phyloP scores from a whole-genome alignment of 2,888 invertebrate species.

The Pogonocherus hispidulus region DNA sequence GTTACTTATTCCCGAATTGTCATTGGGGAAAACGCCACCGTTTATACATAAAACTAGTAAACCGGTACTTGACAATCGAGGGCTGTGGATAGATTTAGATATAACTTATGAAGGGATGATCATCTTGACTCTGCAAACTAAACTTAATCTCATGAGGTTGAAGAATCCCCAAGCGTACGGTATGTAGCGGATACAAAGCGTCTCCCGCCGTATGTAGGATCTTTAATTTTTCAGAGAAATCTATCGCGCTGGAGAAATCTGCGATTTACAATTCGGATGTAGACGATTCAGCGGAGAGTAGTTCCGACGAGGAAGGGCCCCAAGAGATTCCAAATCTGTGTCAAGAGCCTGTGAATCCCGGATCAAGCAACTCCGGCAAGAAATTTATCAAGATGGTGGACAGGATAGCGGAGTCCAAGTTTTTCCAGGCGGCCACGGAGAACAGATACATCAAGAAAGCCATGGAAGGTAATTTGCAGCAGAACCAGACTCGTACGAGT shows the following conservation, averaged over 20 bases:
- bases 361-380: conserved; percentile 68
- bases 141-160: conserved; percentile 85
- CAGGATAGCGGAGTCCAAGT: conserved; percentile 86
- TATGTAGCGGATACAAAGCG: conserved; percentile 41
- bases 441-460: conserved; percentile 88
- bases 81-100: conserved; percentile 91
- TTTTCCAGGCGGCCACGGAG: conserved; percentile 91
- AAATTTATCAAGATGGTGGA: conserved; percentile 88
- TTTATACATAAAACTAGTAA: conserved; percentile 74
- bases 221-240: conserved; percentile 47
- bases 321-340: conserved; percentile 46
- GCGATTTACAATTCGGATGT: conserved; percentile 83
- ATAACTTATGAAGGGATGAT: conserved; percentile 84
- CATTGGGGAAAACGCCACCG: conserved; percentile 80
- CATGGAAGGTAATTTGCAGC: conserved; percentile 87
- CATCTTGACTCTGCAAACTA: conserved; percentile 88
- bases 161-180: conserved; percentile 63
- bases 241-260: conserved; percentile 58
- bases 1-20: conserved; percentile 81
- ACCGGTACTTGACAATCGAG: conserved; percentile 83
- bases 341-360: conserved; percentile 41
- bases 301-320: conserved; percentile 78
- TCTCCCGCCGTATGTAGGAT: too few species aligned
- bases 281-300: conserved; percentile 86
- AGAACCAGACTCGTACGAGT: too few species aligned